Conservation (phyloP, 1,140 invertebrate genomes). For the Lethocerus indicus region DNA sequence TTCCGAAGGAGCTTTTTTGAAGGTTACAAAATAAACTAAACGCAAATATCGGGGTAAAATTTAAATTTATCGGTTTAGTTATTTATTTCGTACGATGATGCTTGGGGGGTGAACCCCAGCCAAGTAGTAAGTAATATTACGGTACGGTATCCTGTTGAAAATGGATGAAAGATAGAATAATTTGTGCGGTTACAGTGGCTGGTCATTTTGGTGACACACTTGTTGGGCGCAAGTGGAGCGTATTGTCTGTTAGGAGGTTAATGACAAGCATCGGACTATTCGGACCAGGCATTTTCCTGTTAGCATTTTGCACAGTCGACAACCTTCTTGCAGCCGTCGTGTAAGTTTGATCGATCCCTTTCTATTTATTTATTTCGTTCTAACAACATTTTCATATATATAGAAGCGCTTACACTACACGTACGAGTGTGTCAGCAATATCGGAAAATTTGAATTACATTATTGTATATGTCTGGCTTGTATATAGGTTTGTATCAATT, state of each 20-base stretch:
- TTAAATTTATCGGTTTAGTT: no score
- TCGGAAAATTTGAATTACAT: not conserved
- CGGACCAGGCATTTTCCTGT: constrained; percentile 51
- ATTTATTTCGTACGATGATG: no score
- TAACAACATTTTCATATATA: not conserved
- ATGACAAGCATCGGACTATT: constrained; percentile 64
- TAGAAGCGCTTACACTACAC: not conserved
- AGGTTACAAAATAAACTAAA: no score
- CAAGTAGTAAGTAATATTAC: no score
- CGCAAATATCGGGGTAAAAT: no score
- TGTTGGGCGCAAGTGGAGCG: constrained; percentile 43
- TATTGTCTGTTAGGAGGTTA: constrained; percentile 50
- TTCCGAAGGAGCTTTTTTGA: no score
- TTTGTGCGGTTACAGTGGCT: constrained; percentile 41
- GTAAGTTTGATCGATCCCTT: constrained; percentile 27
- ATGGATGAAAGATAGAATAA: no score
- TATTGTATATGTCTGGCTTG: constrained; percentile 5
- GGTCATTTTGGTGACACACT: constrained; percentile 58
- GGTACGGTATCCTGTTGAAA: no score
- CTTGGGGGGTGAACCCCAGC: no score
- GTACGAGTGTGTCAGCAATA: not conserved
- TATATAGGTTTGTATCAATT: constrained; percentile 48
- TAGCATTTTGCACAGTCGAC: constrained; percentile 56
- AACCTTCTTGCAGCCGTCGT: constrained; percentile 51
- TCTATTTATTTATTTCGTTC: not conserved